These are phyloP conservation scores for Synanthedon myopaeformis DNA, from an alignment of 2,888 invertebrate species.

Conservation along the genomic window DNA sequence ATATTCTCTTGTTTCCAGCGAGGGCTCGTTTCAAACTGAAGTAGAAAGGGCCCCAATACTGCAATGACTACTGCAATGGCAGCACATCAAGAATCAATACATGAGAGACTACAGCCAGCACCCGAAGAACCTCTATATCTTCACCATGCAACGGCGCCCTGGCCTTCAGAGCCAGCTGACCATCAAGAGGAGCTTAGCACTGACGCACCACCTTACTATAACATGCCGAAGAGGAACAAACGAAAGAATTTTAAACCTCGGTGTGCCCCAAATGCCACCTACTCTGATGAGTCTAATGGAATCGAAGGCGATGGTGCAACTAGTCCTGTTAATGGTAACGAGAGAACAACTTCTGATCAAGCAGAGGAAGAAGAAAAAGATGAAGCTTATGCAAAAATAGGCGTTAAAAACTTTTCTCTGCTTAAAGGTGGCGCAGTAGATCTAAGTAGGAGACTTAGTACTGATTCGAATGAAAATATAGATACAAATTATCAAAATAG, in stretches of 20 bases:
- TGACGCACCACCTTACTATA: slow-evolving; percentile 57
- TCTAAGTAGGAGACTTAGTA: slow-evolving; percentile 59
- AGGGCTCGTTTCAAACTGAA: slow-evolving; percentile 51
- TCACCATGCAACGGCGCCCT: slow-evolving; percentile 66
- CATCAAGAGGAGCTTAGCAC: slow-evolving; percentile 52
- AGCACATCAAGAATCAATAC: slow-evolving; percentile 66
- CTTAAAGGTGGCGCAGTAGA: slow-evolving; percentile 64
- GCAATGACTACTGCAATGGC: slow-evolving; percentile 72
- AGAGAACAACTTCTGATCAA: slow-evolving; percentile 46
- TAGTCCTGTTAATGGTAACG: slow-evolving; percentile 52
- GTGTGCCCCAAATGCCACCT: slow-evolving; percentile 73
- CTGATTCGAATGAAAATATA: slow-evolving; percentile 66
- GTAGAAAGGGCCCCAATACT: slow-evolving; percentile 46
- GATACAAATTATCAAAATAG: slow-evolving; percentile 60
- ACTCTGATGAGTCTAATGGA: slow-evolving; percentile 63
- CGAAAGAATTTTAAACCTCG: slow-evolving; percentile 84
- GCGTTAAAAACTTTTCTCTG: slow-evolving; percentile 62
- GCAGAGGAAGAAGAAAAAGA: slow-evolving; percentile 34
- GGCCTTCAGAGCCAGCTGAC: slow-evolving; percentile 54
- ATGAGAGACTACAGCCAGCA: slow-evolving; percentile 61
- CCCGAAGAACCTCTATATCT: slow-evolving; percentile 56
- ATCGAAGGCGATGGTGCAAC: slow-evolving; percentile 36
- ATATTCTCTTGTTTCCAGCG: slow-evolving; percentile 28
- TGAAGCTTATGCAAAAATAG: slow-evolving; percentile 48
- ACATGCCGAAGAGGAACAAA: slow-evolving; percentile 77